A percentile compares a stretch with the other conserved stretches of the same genome.
Conservation (phyloP, 2,113 vertebrate genomes). For the Panurus biarmicus region DNA sequence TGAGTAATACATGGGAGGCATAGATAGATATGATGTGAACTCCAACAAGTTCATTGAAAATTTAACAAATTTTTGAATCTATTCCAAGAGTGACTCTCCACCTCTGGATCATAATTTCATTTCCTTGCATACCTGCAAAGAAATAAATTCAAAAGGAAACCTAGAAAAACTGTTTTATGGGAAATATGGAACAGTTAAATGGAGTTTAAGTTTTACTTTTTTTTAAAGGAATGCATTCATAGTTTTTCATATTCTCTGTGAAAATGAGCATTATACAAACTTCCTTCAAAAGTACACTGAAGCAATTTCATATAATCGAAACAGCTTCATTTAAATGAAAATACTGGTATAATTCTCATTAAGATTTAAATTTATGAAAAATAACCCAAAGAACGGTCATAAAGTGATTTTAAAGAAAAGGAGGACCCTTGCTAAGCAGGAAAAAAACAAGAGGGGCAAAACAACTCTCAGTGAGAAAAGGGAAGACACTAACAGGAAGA, state of each 20-base stretch:
- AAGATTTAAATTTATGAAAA: not conserved
- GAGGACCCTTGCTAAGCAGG: not conserved
- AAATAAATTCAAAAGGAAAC: not conserved
- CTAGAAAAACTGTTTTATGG: not conserved
- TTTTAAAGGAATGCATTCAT: not conserved
- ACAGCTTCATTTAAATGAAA: not conserved
- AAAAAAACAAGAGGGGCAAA: not conserved
- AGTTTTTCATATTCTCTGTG: not conserved
- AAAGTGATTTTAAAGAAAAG: not conserved
- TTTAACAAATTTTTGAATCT: not conserved
- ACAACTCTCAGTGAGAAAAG: not conserved
- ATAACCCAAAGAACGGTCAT: not conserved
- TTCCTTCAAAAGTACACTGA: not conserved
- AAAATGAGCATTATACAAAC: not conserved
- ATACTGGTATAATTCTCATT: not conserved
- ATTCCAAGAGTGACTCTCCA: not conserved
- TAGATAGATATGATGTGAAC: not conserved
- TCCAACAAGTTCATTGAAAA: not conserved
- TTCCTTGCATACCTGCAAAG: not conserved
- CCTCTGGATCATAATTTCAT: not conserved
- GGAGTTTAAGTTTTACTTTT: not conserved
- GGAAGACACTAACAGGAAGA: not conserved
- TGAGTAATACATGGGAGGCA: not conserved
- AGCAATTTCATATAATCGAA: not conserved
- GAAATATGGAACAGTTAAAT: not conserved